These are phyloP conservation scores for Austrofundulus limnaeus DNA, from an alignment of 2,113 vertebrate genomes.

Conservation along the genomic window DNA sequence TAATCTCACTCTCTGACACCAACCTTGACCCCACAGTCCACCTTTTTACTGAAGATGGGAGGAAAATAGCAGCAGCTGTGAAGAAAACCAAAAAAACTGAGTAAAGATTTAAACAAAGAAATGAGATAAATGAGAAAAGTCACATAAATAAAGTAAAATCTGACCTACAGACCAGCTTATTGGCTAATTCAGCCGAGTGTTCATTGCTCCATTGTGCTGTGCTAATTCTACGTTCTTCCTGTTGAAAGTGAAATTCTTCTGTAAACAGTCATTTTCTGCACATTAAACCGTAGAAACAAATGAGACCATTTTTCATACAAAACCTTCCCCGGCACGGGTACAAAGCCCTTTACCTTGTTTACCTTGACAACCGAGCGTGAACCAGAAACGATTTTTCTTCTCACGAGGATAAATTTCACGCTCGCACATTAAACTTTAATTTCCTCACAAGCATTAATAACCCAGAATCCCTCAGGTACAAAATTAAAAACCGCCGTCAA, in stretches of 20 bases:
- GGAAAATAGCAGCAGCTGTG: background rate
- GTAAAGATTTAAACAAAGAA: too few species aligned
- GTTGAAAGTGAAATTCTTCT: background rate
- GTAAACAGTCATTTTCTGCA: background rate
- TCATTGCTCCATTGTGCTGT: slow-evolving; percentile 18
- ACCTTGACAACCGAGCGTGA: slow-evolving; percentile 7
- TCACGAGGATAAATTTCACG: slow-evolving; percentile 5
- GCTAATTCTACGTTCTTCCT: background rate
- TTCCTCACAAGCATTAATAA: slow-evolving; percentile 15
- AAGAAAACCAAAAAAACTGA: background rate
- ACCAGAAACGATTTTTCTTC: slow-evolving; percentile 2
- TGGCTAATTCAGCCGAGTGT: slow-evolving; percentile 10
- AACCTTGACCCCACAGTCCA: background rate
- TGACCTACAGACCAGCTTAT: background rate
- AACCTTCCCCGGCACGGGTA: background rate
- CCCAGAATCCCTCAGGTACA: slow-evolving; percentile 35
- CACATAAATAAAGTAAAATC: background rate
- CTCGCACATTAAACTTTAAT: slow-evolving; percentile 7
- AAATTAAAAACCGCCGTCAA: slow-evolving; percentile 39
- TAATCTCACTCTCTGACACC: slow-evolving; percentile 2
- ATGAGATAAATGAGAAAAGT: background rate
- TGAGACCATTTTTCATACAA: background rate
- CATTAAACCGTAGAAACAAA: slow-evolving; percentile 17
- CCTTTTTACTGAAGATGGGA: background rate
- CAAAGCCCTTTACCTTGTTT: slow-evolving; percentile 12